phyloP scores from a whole-genome alignment of 1,140 invertebrate species.

The Copidosoma floridanum region DNA sequence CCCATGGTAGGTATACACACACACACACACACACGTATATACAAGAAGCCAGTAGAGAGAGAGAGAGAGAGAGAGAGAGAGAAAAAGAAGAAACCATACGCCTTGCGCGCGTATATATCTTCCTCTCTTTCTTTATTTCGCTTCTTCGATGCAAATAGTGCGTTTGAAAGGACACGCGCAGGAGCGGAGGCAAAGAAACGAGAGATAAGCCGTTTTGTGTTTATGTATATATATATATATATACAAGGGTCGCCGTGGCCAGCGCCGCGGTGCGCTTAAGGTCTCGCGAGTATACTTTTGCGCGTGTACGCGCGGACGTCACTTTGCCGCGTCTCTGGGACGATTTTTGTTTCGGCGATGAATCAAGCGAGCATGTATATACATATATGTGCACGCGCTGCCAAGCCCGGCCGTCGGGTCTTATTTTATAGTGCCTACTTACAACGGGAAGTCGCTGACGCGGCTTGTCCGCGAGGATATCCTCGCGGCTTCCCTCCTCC shows the following conservation, averaged over 20 bases:
- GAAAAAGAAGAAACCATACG: slow-evolving; percentile 22
- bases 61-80: slow-evolving; percentile 10
- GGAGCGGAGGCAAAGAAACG: not conserved
- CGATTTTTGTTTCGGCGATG: slow-evolving; percentile 4
- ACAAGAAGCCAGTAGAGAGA: too few relatives aligned
- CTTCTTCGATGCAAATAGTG: slow-evolving; percentile 25
- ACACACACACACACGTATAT: too few relatives aligned
- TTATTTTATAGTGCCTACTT: slow-evolving; percentile 7
- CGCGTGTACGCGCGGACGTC: slow-evolving; percentile 16
- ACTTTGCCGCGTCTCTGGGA: slow-evolving; percentile 8
- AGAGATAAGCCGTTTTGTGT: slow-evolving; percentile 18
- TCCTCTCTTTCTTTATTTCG: slow-evolving; percentile 25
- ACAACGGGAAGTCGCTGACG: slow-evolving; percentile 3
- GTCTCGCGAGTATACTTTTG: too few relatives aligned
- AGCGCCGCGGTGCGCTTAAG: too few relatives aligned
- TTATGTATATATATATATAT: too few relatives aligned
- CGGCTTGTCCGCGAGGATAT: too few relatives aligned
- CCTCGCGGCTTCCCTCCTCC: too few relatives aligned
- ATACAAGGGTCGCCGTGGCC: too few relatives aligned
- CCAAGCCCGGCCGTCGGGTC: slow-evolving; percentile 2
- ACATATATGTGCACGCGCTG: too few relatives aligned
- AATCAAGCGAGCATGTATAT: too few relatives aligned
- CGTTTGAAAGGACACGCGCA: too few relatives aligned
- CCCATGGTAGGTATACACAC: too few relatives aligned
- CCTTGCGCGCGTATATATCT: slow-evolving; percentile 20